Evolutionary conservation across 2,888 invertebrate genomes (phyloP).

Genomic region (Spatulosminthurus flaviceps): DNA sequence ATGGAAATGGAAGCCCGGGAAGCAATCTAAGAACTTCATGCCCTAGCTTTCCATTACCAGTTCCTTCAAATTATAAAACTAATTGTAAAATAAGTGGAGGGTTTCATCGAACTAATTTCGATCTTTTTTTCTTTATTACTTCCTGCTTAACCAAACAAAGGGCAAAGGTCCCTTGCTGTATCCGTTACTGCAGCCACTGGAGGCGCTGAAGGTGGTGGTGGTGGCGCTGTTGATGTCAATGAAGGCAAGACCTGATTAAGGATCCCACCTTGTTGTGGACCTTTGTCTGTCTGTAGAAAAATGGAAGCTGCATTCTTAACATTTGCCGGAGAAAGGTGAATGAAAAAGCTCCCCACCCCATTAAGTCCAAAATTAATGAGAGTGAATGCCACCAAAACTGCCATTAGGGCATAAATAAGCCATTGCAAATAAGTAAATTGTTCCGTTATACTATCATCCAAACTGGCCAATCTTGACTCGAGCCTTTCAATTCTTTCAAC

Average conservation of each 20-base stretch:
- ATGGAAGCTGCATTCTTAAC: neutral
- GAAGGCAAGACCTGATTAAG: neutral
- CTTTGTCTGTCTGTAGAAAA: neutral
- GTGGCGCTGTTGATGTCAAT: neutral
- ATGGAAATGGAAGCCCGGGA: no score
- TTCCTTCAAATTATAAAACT: no score
- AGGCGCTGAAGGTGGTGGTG: neutral
- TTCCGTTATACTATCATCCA: conserved; percentile 35
- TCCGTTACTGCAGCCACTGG: neutral
- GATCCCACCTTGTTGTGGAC: neutral
- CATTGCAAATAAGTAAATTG: conserved; percentile 35
- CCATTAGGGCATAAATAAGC: conserved; percentile 31
- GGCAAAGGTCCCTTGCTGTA: neutral
- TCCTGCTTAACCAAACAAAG: neutral
- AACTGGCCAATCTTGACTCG: conserved; percentile 18
- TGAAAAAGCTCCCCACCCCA: neutral
- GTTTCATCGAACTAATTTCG: no score
- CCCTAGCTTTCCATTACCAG: no score
- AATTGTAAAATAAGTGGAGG: no score
- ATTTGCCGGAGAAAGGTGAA: neutral
- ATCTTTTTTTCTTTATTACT: neutral
- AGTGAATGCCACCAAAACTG: neutral
- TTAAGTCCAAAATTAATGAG: neutral
- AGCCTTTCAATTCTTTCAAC: neutral
- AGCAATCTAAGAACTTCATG: no score